Conservation (phyloP, 2,888 invertebrate genomes). For the Xylota sylvarum region DNA sequence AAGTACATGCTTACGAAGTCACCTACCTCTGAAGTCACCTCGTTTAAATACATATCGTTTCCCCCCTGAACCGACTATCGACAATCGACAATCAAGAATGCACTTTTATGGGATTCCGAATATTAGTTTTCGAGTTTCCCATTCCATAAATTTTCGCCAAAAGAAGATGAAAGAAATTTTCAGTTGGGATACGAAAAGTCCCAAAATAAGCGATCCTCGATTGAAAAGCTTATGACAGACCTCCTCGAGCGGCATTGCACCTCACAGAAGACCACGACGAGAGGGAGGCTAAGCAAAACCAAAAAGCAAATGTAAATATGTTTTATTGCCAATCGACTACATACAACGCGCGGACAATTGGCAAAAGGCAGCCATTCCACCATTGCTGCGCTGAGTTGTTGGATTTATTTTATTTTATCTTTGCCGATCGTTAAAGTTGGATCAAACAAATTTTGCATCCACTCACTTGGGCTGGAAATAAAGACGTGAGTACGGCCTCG, state of each 20-base stretch:
- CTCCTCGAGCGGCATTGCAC: conserved; percentile 59
- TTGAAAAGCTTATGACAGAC: conserved; percentile 68
- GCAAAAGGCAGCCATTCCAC: conserved; percentile 64
- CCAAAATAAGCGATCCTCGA: conserved; percentile 49
- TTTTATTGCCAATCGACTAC: conserved; percentile 74
- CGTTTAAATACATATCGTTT: conserved; percentile 20
- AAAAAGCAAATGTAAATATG: conserved; percentile 74
- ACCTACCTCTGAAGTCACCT: conserved; percentile 12
- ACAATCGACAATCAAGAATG: conserved; percentile 41
- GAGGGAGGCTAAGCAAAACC: conserved; percentile 29
- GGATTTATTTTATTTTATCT: conserved; percentile 72
- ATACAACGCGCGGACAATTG: conserved; percentile 74
- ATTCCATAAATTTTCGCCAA: conserved; percentile 65
- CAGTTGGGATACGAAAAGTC: conserved; percentile 24
- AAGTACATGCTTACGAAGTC: conserved; percentile 42
- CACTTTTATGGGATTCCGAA: conserved; percentile 63
- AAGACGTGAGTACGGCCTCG: conserved; percentile 66
- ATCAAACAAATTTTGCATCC: conserved; percentile 77
- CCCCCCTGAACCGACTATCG: neutral
- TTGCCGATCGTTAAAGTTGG: conserved; percentile 77
- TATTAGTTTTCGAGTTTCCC: conserved; percentile 49
- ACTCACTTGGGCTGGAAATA: conserved; percentile 60
- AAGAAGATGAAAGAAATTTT: conserved; percentile 32
- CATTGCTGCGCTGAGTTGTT: conserved; percentile 28
- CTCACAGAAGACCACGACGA: conserved; percentile 52